Base-by-base conservation (phyloP, 1,140 invertebrate species). In the Trachelipus rathkii region DNA sequence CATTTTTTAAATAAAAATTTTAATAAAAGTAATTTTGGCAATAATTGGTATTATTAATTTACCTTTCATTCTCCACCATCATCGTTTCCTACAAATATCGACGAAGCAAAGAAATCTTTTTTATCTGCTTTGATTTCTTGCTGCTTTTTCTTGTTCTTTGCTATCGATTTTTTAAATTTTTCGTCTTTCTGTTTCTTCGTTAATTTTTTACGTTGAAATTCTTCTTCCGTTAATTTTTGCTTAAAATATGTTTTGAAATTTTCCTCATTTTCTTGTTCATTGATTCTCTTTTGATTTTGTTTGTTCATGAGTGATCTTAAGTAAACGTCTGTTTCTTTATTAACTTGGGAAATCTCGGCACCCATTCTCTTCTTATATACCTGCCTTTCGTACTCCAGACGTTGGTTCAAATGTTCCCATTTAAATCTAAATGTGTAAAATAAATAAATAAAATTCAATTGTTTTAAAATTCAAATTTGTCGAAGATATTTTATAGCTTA, bases 321-420 rank as follows among this genome's bases (percentile, higher is more conserved):
- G 53, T 75, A 78, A 43, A 72, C 73, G 23, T 78, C 77, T 24
- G 77, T 75, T 66, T 78, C 77, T 23, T 66, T 69, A 5, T 71
- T 69, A 45, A 78, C 77, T 70, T 78, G 77, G 0, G 77, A 78
- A 10, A 78, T 78, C 87, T 97, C 96, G n/a, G 92, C 89, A 77
- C 92, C 86, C 69, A 97, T 84, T 84, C 92, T 89, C 84, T 97
- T 95, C 84, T 94, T 91, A 81, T 91, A 90, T 9, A 94, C 91
- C 44, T 94, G 93, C 84, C 91, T 91, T 86, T 98, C 96, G 86
- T 97, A 78, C 33, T 78, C 91, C 75, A 98, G 86, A 82, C 95
- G 89, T 86, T 98, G 96, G 83, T 92, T 94, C 21, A 99, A 87
- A 86, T 98, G 95, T 69, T 91, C 88, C 96, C 96, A 99, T 85